Base-by-base conservation (phyloP, 2,888 invertebrate genomes). In the Busseola fusca region DNA sequence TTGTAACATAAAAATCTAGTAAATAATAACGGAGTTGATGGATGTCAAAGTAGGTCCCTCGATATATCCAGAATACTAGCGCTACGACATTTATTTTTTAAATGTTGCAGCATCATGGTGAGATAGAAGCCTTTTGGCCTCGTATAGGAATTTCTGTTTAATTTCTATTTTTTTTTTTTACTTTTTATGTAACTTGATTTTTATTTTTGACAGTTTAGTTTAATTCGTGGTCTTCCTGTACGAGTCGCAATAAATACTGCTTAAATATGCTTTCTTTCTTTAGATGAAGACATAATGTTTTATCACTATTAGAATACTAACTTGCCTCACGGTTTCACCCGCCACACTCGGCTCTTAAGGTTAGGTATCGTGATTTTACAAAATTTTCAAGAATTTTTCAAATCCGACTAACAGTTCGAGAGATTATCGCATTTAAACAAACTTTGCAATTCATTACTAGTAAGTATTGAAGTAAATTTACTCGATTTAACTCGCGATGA, bases 401-500 rank as follows among this genome's bases (percentile, higher is more conserved):
- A 48, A n/a, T 21, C 3, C 48, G 4, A 21, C 10, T n/a, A 10
- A 10, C 48, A 10, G 3, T 40, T 40, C 40, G 9, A 40, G 10
- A 48, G 10, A n/a, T 48, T n/a, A 50, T n/a, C 48, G 10, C 1
- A 4, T n/a, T 48, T 10, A n/a, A n/a, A 48, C 21, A 10, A 48
- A 48, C 21, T n/a, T n/a, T 50, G 10, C 4, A 48, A 21, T 10
- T 12, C 3, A 10, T 54, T 27, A 16, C 16, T 16, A 54, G 16
- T 9, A 16, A 7, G 27, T 45, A 50, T 3, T 7, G 30, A 57
- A 74, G 79, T 56, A 57, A 37, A 48, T 65, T 75, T 27, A 59
- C 16, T 80, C 67, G 48, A 74, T 78, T 58, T 72, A 78, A 27
- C 52, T 63, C 25, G 40, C 45, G 18, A 74, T 80, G 58, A 74